Evolutionary conservation across 2,888 invertebrate genomes (phyloP).

Genomic region (Eupsilia transversa): DNA sequence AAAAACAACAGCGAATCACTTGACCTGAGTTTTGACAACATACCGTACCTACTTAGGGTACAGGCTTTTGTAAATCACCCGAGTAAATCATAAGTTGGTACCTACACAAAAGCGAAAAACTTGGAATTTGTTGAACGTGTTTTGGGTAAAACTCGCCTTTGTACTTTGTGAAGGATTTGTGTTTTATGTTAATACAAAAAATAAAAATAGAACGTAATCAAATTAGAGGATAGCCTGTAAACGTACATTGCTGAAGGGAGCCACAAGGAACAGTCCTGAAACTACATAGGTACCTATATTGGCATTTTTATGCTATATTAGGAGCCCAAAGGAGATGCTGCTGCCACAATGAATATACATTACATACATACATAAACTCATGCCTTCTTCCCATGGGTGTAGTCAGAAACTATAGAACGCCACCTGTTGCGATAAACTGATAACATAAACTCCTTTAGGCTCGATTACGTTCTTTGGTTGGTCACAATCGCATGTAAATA

Average conservation of each 20-base stretch:
- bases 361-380: too few relatives aligned
- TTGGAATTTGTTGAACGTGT: background rate
- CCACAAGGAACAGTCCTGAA: background rate
- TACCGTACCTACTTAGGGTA: too few relatives aligned
- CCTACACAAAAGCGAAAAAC: conserved; percentile 2
- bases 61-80: background rate
- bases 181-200: background rate
- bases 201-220: background rate
- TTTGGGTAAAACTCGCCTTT: background rate
- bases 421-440: too few relatives aligned
- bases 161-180: background rate
- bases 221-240: background rate
- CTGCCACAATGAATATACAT: too few relatives aligned
- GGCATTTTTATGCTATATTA: background rate
- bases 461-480: too few relatives aligned
- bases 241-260: too few relatives aligned
- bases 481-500: too few relatives aligned
- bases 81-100: background rate
- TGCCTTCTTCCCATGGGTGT: too few relatives aligned
- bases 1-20: conserved; percentile 13
- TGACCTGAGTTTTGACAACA: background rate
- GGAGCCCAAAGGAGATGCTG: background rate
- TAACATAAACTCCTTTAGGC: too few relatives aligned
- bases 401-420: too few relatives aligned
- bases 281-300: too few relatives aligned